A percentile compares a stretch with the other conserved stretches of the same genome.
phyloP scores from a whole-genome alignment of 2,113 vertebrate species.

The Alligator sinensis region DNA sequence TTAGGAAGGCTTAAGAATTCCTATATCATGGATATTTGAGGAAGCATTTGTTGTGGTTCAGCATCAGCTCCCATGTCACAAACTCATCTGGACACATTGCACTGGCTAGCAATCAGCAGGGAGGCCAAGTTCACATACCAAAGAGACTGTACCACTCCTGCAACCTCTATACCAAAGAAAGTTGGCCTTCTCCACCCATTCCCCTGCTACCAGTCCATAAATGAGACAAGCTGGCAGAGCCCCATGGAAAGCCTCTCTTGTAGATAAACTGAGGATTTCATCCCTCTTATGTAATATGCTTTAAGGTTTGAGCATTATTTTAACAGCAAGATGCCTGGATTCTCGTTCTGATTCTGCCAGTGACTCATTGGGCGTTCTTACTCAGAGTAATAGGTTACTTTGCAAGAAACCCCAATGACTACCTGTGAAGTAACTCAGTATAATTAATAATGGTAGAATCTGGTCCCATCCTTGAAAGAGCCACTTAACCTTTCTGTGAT shows the following conservation, averaged over 20 bases:
- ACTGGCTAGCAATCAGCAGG: no score
- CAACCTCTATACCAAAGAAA: no score
- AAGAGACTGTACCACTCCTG: no score
- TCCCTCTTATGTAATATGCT: neutral
- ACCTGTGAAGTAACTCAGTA: neutral
- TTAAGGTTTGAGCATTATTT: neutral
- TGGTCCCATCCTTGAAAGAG: neutral
- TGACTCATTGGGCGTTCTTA: neutral
- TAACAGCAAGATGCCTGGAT: neutral
- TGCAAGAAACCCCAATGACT: neutral
- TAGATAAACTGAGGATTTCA: neutral
- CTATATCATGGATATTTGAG: no score
- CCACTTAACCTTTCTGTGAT: neutral
- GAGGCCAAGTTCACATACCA: no score
- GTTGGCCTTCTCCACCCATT: no score
- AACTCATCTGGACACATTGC: no score
- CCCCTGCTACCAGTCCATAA: no score
- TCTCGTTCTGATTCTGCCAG: neutral
- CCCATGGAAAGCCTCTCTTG: accelerated
- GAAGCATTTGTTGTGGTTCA: no score
- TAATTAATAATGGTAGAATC: neutral
- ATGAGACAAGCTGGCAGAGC: neutral
- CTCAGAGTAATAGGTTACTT: neutral
- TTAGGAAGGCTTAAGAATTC: no score
- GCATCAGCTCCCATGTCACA: no score